Evolutionary conservation across 2,797 vertebrate species (phyloP).

Genomic region (Cynopterus sphinx): DNA sequence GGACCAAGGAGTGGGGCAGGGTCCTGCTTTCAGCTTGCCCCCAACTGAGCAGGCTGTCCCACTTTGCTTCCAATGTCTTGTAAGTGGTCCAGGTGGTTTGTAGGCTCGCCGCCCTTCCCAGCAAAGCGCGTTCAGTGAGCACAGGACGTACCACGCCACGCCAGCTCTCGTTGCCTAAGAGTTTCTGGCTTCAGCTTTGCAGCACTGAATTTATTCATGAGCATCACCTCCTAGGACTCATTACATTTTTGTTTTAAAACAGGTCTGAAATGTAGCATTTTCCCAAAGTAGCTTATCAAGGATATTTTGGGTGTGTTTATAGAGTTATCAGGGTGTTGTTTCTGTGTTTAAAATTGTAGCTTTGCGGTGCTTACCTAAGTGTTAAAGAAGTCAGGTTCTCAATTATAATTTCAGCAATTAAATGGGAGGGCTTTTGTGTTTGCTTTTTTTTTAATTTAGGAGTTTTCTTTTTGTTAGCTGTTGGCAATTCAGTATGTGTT

Average conservation of each 20-base stretch:
- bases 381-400: background rate
- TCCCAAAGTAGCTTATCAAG: slow-evolving; percentile 18
- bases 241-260: slow-evolving; percentile 52
- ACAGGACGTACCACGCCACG: rapidly evolving
- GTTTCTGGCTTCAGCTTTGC: background rate
- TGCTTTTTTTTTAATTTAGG: background rate
- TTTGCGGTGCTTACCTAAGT: background rate
- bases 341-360: background rate
- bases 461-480: background rate
- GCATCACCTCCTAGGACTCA: background rate
- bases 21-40: background rate
- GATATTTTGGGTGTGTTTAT: background rate
- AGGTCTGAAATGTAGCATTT: slow-evolving; percentile 18
- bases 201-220: background rate
- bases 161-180: background rate
- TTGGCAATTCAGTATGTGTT: background rate
- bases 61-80: background rate
- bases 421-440: background rate
- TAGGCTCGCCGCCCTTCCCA: background rate
- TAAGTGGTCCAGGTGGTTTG: background rate
- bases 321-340: slow-evolving; percentile 1
- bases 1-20: background rate
- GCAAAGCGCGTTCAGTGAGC: rapidly evolving
- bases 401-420: background rate
- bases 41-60: too few relatives aligned